Evolutionary conservation across 1,140 invertebrate species (phyloP).

Genomic region (Drosophila nigrodunni): DNA sequence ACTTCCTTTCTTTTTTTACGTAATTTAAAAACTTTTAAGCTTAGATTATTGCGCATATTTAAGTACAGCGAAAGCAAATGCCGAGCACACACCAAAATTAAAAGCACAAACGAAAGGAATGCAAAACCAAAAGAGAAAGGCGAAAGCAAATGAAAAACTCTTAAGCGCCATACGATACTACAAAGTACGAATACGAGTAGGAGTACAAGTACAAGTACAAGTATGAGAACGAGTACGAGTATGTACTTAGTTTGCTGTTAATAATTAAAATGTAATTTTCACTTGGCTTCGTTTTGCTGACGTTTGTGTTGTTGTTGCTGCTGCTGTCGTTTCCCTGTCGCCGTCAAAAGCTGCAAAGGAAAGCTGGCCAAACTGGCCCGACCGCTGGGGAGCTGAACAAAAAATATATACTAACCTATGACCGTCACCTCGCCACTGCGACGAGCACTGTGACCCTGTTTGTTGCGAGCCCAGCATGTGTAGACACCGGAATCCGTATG

Average conservation of each 20-base stretch:
- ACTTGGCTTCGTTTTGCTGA: conserved; percentile 59
- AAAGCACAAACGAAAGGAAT: conserved; percentile 49
- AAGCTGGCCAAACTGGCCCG: conserved; percentile 45
- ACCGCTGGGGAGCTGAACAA: conserved; percentile 6
- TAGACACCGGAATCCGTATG: conserved; percentile 91
- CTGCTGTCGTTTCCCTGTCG: conserved; percentile 29
- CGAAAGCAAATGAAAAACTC: conserved; percentile 49
- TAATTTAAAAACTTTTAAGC: conserved; percentile 80
- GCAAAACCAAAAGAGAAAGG: conserved; percentile 41
- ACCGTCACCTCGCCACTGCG: conserved; percentile 90
- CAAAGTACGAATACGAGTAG: conserved; percentile 12
- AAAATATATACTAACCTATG: conserved; percentile 87
- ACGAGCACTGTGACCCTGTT: conserved; percentile 90
- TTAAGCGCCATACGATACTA: conserved; percentile 65
- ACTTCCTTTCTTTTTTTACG: conserved; percentile 33
- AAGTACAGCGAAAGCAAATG: conserved; percentile 62
- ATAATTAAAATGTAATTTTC: conserved; percentile 83
- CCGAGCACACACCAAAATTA: conserved; percentile 48
- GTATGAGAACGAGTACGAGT: neutral
- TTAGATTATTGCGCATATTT: conserved; percentile 80
- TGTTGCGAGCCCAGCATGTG: conserved; percentile 90
- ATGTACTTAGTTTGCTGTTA: conserved; percentile 78
- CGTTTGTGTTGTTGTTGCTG: conserved; percentile 12
- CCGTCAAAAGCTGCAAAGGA: conserved; percentile 60
- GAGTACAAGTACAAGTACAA: neutral